Conservation (phyloP, 2,797 vertebrate species). For the Cynodonichthys magdalenae region DNA sequence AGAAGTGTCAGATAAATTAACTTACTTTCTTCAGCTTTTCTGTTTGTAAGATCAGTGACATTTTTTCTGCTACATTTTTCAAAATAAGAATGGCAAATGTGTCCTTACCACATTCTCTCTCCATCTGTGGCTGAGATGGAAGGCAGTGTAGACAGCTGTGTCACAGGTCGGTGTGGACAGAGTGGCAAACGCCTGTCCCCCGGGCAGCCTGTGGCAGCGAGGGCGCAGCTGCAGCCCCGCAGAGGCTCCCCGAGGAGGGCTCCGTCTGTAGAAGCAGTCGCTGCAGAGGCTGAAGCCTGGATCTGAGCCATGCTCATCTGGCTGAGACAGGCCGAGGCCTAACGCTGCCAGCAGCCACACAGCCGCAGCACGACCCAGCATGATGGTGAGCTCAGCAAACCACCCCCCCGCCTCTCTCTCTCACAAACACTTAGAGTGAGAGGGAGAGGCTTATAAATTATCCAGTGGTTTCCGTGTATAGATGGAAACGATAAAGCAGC, state of each 20-base stretch:
- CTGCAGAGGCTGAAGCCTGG: conserved; percentile 65
- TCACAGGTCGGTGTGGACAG: conserved; percentile 71
- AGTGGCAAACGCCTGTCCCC: conserved; percentile 71
- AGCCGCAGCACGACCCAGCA: conserved; percentile 72
- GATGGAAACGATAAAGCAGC: conserved; percentile 63
- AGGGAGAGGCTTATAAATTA: conserved; percentile 73
- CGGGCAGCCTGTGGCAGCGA: conserved; percentile 72
- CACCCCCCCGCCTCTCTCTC: conserved; percentile 24
- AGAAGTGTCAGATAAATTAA: too few species aligned
- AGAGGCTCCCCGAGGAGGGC: conserved; percentile 56
- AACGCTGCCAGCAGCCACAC: conserved; percentile 70
- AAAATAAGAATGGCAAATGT: conserved; percentile 20
- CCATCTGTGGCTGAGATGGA: conserved; percentile 66
- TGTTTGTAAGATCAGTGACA: not conserved
- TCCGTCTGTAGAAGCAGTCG: conserved; percentile 78
- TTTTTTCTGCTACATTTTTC: not conserved
- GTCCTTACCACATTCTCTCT: conserved; percentile 65
- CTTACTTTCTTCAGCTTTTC: not conserved
- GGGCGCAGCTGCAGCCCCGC: conserved; percentile 56
- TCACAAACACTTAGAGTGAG: conserved; percentile 37
- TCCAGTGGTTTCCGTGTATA: conserved; percentile 67
- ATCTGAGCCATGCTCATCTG: conserved; percentile 60
- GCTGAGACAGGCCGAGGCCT: conserved; percentile 64
- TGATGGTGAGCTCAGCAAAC: conserved; percentile 71
- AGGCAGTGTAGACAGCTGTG: conserved; percentile 75